A percentile compares a stretch with the other conserved stretches of the same genome.
phyloP scores from a whole-genome alignment of 2,888 invertebrate genomes.

The Phengaris alcon region DNA sequence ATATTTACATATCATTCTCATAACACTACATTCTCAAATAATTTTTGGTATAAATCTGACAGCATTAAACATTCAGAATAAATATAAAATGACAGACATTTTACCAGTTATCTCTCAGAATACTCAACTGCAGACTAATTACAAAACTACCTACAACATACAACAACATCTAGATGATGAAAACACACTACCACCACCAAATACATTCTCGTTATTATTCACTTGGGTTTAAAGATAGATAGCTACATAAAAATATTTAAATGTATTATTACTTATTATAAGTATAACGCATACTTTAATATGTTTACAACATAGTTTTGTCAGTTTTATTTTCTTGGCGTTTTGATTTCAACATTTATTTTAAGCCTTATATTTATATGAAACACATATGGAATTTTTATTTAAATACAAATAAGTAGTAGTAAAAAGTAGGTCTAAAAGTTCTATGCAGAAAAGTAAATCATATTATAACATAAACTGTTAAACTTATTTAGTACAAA shows the following conservation, averaged over 20 bases:
- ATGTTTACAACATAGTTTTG: background rate
- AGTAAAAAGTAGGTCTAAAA: too few relatives aligned
- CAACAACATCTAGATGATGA: background rate
- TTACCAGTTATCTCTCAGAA: background rate
- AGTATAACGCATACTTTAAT: background rate
- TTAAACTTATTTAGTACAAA: too few relatives aligned
- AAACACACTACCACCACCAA: background rate
- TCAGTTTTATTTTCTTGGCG: too few relatives aligned
- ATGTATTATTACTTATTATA: background rate
- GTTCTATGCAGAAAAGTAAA: too few relatives aligned
- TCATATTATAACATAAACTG: too few relatives aligned
- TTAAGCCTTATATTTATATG: too few relatives aligned
- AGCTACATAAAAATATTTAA: background rate
- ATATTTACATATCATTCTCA: too few relatives aligned
- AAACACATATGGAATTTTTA: too few relatives aligned
- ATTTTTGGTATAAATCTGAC: background rate
- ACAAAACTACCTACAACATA: background rate
- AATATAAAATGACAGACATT: background rate
- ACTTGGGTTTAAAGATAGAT: background rate
- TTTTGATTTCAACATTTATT: too few relatives aligned
- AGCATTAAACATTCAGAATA: background rate
- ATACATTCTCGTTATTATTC: background rate
- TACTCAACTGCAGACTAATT: background rate
- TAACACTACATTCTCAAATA: background rate
- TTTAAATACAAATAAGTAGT: too few relatives aligned